Evolutionary conservation across 2,888 invertebrate genomes (phyloP), one percentile per base, ranked within the genome.

Genomic region (Diarsia brunnea): DNA sequence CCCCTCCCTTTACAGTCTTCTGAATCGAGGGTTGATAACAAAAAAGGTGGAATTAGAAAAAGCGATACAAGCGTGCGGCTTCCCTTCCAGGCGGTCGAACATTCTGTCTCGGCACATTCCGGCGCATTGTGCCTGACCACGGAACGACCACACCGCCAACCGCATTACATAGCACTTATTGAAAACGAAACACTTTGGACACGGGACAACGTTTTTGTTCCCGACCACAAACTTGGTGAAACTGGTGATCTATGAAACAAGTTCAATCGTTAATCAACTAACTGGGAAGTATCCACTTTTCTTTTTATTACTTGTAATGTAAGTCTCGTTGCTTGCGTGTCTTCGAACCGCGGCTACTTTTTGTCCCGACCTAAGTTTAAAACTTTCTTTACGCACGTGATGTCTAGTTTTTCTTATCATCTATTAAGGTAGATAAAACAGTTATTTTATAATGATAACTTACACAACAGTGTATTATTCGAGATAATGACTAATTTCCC

Each of bases 41-140:
- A 81, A 77, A 84, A 80, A 53, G 12, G 19, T 51, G 21, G 53
- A 31, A 55, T 27, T 58, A 71, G 49, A 82, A 81, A 81, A 84
- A 84, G 68, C n/a, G 38, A 45, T 51, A 68, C 64, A 61, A 74
- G 81, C 81, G 72, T 80, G 86, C 75, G 82, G 79, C 81, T 82
- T 83, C 79, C 79, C 88, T 88, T 89, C 89, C 89, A 89, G 91
- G 92, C 89, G 91, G 92, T 90, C 91, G 90, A 84, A 86, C 90
- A 89, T 90, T 91, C 89, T 78, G 88, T 84, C 87, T 77, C 88
- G 89, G 89, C 87, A 86, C 94, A 95, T 95, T 95, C 95, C 93
- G 76, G 31, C 69, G 89, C 88, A 91, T 94, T 95, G 94, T 94
- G 82, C 49, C 65, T 83, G 82, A 87, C 91, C 84, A 77, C 85